These are phyloP conservation scores for Eremophila alpestris DNA, from an alignment of 2,797 vertebrate genomes.

Conservation along the genomic window DNA sequence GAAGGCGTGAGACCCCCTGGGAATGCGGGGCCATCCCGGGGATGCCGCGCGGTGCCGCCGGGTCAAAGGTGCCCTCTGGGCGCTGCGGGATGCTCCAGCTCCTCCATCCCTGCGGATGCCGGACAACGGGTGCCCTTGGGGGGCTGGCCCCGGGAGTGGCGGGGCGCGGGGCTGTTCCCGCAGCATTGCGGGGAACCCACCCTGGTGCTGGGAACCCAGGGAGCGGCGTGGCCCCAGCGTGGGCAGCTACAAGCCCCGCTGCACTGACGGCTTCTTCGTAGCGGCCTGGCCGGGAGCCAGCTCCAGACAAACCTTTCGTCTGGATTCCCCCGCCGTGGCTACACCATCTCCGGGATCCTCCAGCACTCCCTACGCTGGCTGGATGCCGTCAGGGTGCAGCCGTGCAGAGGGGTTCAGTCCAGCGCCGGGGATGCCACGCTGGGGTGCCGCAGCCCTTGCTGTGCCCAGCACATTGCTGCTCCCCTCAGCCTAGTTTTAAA, in stretches of 20 bases:
- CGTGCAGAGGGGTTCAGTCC: not conserved
- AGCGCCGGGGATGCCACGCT: rapidly evolving
- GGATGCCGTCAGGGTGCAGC: not conserved
- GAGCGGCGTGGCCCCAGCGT: not conserved
- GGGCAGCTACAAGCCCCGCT: not conserved
- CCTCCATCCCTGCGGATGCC: not conserved
- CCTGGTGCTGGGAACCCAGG: not conserved
- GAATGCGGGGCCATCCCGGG: not conserved
- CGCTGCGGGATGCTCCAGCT: not conserved
- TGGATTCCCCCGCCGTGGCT: not conserved
- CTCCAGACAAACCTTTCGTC: not conserved
- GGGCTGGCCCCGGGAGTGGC: not conserved
- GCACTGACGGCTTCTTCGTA: not conserved
- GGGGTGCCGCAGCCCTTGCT: not conserved
- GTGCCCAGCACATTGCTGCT: not conserved
- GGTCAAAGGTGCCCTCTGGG: not conserved
- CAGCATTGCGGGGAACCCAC: not conserved
- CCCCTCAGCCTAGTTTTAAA: slow-evolving; percentile 12
- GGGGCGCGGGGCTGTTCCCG: not conserved
- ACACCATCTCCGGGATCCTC: not conserved
- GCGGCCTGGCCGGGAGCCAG: slow-evolving; percentile 22
- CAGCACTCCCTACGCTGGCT: not conserved
- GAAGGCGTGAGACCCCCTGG: not conserved
- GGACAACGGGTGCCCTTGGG: not conserved
- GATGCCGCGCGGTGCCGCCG: not conserved